Percentiles rank a stretch among this genome's conserved stretches.
phyloP scores from a whole-genome alignment of 92 coral and sea anemone species.

The Metridium senile region DNA sequence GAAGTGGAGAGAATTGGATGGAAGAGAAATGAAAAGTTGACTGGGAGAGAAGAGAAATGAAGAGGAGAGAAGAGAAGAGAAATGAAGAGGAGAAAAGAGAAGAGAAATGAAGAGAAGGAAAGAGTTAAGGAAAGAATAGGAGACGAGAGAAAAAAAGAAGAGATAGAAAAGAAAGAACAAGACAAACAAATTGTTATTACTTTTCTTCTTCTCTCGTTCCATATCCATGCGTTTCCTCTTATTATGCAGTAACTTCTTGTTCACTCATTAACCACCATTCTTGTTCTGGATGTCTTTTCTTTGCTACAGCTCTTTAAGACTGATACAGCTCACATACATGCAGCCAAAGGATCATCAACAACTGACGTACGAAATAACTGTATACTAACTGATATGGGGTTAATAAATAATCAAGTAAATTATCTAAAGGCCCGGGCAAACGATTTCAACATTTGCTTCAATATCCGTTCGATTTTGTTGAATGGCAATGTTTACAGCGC shows the following conservation, averaged over 20 bases:
- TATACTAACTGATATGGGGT: no score
- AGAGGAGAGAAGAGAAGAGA: not conserved
- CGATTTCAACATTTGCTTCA: no score
- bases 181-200: not conserved
- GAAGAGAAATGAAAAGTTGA: not conserved
- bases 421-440: no score
- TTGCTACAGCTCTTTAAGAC: slow-evolving; percentile 34
- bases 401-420: no score
- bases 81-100: not conserved
- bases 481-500: no score
- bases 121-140: not conserved
- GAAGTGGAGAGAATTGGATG: not conserved
- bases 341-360: slow-evolving; percentile 13
- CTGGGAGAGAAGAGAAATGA: not conserved
- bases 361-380: slow-evolving; percentile 20
- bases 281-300: slow-evolving; percentile 30
- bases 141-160: not conserved
- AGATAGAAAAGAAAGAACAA: not conserved
- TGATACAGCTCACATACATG: slow-evolving; percentile 20
- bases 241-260: not conserved
- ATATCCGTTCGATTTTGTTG: no score
- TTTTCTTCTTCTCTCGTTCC: not conserved
- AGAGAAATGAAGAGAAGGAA: not conserved
- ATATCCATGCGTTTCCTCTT: not conserved
- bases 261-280: not conserved